Conservation (phyloP, 2,888 invertebrate genomes). For the Dicyrtoma fusca region DNA sequence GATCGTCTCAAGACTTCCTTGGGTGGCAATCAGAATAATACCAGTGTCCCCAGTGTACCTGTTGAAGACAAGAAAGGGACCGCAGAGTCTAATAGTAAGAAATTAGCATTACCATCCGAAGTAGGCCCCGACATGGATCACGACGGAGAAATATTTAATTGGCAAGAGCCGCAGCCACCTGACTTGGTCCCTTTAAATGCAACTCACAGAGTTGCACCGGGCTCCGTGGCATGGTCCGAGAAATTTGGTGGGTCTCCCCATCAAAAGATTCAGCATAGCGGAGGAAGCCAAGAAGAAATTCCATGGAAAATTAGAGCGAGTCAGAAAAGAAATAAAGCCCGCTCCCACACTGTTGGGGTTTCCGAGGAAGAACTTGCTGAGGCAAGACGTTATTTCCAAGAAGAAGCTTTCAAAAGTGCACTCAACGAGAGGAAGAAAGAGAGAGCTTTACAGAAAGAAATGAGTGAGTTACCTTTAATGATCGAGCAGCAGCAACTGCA, state of each 20-base stretch:
- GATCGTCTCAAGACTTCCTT: conserved; percentile 69
- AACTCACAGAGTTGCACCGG: neutral
- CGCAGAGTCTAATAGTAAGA: too few species aligned
- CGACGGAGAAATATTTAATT: conserved; percentile 24
- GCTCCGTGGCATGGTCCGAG: conserved; percentile 8
- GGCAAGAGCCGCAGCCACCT: conserved; percentile 25
- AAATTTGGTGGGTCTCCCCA: conserved; percentile 7
- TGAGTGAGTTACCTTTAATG: neutral
- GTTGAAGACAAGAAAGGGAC: conserved; percentile 8
- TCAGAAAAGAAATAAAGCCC: conserved; percentile 61
- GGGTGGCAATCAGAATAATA: conserved; percentile 53
- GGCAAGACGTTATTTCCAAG: conserved; percentile 75
- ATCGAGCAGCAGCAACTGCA: conserved; percentile 6
- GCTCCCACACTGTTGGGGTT: conserved; percentile 79
- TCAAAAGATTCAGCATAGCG: conserved; percentile 16
- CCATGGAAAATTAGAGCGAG: conserved; percentile 58
- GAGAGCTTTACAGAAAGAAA: conserved; percentile 25
- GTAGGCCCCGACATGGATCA: conserved; percentile 13
- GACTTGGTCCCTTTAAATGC: conserved; percentile 22
- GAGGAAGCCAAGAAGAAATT: conserved; percentile 38
- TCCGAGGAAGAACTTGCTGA: conserved; percentile 78
- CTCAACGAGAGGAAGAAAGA: conserved; percentile 30
- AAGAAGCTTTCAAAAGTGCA: conserved; percentile 59
- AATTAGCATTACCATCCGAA: neutral
- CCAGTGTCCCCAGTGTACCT: neutral